Evolutionary conservation across 1,140 invertebrate genomes (phyloP).

Genomic region (Caenorhabditis briggsae): DNA sequence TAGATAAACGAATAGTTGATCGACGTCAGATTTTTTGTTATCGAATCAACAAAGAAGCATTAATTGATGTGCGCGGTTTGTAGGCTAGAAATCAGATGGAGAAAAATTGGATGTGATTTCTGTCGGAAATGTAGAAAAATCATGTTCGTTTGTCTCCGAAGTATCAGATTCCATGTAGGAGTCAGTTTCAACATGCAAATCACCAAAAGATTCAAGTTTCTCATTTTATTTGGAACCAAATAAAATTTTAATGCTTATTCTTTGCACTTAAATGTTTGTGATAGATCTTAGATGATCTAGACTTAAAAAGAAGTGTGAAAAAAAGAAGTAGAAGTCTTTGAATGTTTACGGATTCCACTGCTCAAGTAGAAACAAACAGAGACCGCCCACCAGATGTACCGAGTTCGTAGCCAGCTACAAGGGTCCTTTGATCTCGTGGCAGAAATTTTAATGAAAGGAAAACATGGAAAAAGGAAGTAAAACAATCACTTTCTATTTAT

Average conservation of each 20-base stretch:
- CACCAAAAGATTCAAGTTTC: conserved; percentile 15
- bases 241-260: neutral
- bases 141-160: neutral
- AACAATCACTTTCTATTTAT: neutral
- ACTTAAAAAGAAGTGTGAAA: too few relatives aligned
- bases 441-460: neutral
- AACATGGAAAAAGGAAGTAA: neutral
- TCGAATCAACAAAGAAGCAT: neutral
- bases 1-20: neutral
- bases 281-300: neutral
- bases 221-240: neutral
- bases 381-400: neutral
- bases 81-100: conserved; percentile 32
- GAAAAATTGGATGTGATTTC: conserved; percentile 1
- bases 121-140: neutral
- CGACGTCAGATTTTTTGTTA: neutral
- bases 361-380: conserved; percentile 10
- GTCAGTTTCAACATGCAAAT: conserved; percentile 39
- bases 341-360: neutral
- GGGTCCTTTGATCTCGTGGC: neutral
- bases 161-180: conserved; percentile 4
- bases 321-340: neutral
- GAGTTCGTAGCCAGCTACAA: conserved; percentile 1
- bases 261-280: neutral
- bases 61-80: neutral